Conservation (phyloP, 2,113 vertebrate species). For the Stictonetta naevosa region DNA sequence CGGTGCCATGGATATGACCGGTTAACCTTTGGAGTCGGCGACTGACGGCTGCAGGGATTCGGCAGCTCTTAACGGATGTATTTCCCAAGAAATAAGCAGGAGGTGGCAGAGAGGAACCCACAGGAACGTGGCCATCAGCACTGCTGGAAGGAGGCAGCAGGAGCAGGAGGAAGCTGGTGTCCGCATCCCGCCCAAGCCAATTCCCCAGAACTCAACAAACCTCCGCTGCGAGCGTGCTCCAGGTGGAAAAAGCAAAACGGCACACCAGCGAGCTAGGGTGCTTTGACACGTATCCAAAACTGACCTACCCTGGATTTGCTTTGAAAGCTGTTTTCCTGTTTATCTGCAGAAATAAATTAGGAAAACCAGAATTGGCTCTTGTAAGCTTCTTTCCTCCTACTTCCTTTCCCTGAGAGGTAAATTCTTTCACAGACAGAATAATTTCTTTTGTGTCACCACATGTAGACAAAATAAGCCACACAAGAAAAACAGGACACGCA, state of each 20-base stretch:
- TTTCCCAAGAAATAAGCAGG: not conserved
- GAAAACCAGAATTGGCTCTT: not conserved
- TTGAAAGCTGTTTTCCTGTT: constrained; percentile 4
- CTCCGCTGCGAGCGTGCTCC: not conserved
- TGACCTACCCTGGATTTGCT: not conserved
- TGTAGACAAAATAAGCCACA: constrained; percentile 17
- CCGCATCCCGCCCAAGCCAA: not conserved
- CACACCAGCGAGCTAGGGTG: fast-evolving
- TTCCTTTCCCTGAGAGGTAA: not conserved
- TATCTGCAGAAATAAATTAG: constrained; percentile 1
- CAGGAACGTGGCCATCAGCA: not conserved
- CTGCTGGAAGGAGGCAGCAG: not conserved
- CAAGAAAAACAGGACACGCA: not conserved
- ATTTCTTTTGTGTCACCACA: not conserved
- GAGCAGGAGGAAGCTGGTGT: not conserved
- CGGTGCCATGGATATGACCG: fast-evolving
- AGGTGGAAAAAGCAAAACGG: not conserved
- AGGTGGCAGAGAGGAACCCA: not conserved
- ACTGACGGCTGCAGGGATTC: fast-evolving
- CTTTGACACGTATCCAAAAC: not conserved
- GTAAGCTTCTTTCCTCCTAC: not conserved
- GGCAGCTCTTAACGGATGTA: not conserved
- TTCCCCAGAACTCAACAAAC: not conserved
- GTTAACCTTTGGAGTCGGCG: not conserved
- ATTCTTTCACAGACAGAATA: not conserved